Base-by-base conservation (phyloP, 2,797 vertebrate species). In the Capromys pilorides region DNA sequence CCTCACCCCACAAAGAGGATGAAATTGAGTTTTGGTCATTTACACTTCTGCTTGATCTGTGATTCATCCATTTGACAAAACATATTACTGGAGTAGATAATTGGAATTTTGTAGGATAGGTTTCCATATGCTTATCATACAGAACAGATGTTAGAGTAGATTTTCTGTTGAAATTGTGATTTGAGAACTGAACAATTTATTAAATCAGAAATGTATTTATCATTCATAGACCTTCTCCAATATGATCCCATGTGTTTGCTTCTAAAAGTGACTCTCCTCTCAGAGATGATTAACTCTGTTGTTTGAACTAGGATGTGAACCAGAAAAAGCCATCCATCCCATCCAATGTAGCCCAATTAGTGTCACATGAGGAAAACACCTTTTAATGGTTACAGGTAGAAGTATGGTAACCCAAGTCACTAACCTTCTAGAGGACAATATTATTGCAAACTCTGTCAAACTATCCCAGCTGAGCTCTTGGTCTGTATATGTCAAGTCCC, bases 141-240 rank as follows among this genome's bases (percentile, higher is more conserved):
- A 93, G 92, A 95, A 75, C 41, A 97, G 83, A 93, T 94, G 57
- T 82, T 91, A 71, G 39, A 51, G 59, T 79, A 0, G 1, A 51
- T 94, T 96, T 96, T 31, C 85, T 91, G 2, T 92, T 87, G 94
- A 51, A 96, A 82, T 87, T 92, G 59, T 93, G 62, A 90, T 84
- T 91, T 73, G 71, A 93, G 49, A 36, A 75, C 54, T 84, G 71
- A 85, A 77, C 6, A 90, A 81, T 95, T 73, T 89, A 82, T 90
- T 96, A 94, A 90, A 94, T 87, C 77, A 94, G 57, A 91, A 88
- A 88, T 82, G 12, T 54, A 64, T 75, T 92, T 96, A 96, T 92
- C 92, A 92, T 93, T 96, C 91, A 90, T 77, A 94, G 90, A 82
- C 88, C 54, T 77, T 89, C 59, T 88, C 67, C 85, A 84, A 26